Evolutionary conservation across 2,888 invertebrate species (phyloP), one percentile per base, ranked within the genome.

Genomic region (Caenorhabditis sinica): DNA sequence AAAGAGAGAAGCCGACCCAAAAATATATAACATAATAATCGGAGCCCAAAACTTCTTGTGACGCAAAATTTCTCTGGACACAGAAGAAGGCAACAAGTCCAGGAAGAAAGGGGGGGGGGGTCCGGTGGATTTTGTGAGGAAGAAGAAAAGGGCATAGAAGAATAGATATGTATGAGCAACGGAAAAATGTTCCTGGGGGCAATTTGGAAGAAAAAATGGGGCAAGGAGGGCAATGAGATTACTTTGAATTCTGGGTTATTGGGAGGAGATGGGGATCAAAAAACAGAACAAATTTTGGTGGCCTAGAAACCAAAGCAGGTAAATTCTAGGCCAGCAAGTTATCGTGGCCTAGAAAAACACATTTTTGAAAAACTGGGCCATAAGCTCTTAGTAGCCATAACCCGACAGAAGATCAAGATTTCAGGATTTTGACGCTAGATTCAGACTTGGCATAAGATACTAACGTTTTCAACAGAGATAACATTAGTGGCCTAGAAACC

Each of bases 11-110:
- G 13, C n/a, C 40, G 30, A 28, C 66, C 68, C 68, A 28, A 69
- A 69, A 53, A 69, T 53, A 63, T 63, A 73, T 73, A 73, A 73
- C 73, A 73, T 73, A 73, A 73, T 73, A 73, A 73, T 73, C 73
- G 73, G 61, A 3, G 73, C 15, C 11, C 23, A 30, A 45, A 49
- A 49, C 49, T 66, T n/a, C n/a, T 33, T 73, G 61, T 73, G 73
- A 73, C 73, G 73, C 73, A 63, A 23, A 63, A 45, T 73, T 49
- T 49, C 56, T 53, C 53, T 23, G 20, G 36, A 25, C 23, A 25
- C 20, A 23, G 53, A 49, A 49, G 20, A 49, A 49, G 49, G n/a
- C 8, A 8, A 49, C 49, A 8, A n/a, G 8, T 49, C 8, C 17
- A 20, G 49, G 6, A 49, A n/a, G 17, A n/a, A n/a, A n/a, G 8